Conservation (phyloP, 2,797 vertebrate species). For the Diplodus puntazzo region DNA sequence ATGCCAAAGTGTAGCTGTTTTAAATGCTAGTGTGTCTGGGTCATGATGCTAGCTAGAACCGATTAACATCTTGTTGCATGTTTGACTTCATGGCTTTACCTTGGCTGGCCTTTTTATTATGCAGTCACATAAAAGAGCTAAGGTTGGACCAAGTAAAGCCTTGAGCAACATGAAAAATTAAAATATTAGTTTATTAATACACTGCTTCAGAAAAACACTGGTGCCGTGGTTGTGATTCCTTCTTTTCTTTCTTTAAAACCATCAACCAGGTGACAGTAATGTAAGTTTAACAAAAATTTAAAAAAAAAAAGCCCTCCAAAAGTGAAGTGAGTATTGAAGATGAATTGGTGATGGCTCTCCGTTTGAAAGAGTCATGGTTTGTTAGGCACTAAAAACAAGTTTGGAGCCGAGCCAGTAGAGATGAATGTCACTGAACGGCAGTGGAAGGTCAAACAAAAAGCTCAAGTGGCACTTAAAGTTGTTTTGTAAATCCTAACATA, state of each 20-base stretch:
- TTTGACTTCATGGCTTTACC: not conserved
- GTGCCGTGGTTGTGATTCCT: not conserved
- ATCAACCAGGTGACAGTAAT: not conserved
- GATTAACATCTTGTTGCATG: not conserved
- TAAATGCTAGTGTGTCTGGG: not conserved
- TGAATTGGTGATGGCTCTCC: constrained; percentile 15
- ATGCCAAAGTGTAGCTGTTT: no score
- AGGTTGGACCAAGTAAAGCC: not conserved
- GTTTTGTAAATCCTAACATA: constrained; percentile 5
- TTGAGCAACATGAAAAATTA: not conserved
- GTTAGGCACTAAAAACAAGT: constrained; percentile 6
- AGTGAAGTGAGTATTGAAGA: constrained; percentile 5
- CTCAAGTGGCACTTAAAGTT: constrained; percentile 19
- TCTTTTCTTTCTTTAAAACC: not conserved
- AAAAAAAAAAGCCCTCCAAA: constrained; percentile 12
- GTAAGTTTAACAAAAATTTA: not conserved
- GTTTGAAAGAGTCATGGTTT: not conserved
- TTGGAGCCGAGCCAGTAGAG: constrained; percentile 9
- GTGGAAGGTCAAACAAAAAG: constrained; percentile 32
- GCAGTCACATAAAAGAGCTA: no score
- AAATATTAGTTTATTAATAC: not conserved
- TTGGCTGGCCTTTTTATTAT: not conserved
- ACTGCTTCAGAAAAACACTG: not conserved
- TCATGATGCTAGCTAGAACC: no score
- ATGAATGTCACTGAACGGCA: constrained; percentile 21